phyloP scores from a whole-genome alignment of 1,140 invertebrate genomes.

The Diprion similis region DNA sequence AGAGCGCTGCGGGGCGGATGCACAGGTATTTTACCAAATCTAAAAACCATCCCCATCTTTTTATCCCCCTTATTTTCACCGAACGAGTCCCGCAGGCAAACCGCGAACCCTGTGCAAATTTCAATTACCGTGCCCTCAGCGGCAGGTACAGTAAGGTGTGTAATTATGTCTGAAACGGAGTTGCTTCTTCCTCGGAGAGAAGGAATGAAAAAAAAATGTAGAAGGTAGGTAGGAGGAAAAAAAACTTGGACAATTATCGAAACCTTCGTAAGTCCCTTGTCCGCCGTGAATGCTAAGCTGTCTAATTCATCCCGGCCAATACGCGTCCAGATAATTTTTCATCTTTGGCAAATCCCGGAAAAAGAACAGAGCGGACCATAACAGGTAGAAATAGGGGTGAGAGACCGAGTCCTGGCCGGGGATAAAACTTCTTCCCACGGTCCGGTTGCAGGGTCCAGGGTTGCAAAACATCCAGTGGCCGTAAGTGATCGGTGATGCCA shows the following conservation, averaged over 20 bases:
- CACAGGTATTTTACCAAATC: too few species aligned
- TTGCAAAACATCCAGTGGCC: conserved; percentile 3
- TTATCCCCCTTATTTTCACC: not conserved
- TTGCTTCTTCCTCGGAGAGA: too few species aligned
- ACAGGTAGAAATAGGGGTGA: conserved; percentile 7
- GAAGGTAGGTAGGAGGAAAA: not conserved
- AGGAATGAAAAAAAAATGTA: not conserved
- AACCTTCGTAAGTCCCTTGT: conserved; percentile 1
- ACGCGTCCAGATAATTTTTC: not conserved
- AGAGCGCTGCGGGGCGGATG: too few species aligned
- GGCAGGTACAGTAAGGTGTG: too few species aligned
- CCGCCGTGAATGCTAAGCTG: conserved; percentile 4
- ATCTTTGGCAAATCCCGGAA: not conserved
- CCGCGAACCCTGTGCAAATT: not conserved
- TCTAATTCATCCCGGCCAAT: not conserved
- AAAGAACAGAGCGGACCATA: not conserved
- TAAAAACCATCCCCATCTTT: not conserved
- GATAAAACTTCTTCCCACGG: not conserved
- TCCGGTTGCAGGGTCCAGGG: not conserved
- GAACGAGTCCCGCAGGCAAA: not conserved
- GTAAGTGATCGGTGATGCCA: not conserved
- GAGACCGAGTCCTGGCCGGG: not conserved
- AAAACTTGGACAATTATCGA: not conserved
- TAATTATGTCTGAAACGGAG: too few species aligned
- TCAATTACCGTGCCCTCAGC: not conserved